A percentile compares a stretch with the other conserved stretches of the same genome.
phyloP scores from a whole-genome alignment of 2,797 vertebrate genomes.

The Otolemur crassicaudatus region DNA sequence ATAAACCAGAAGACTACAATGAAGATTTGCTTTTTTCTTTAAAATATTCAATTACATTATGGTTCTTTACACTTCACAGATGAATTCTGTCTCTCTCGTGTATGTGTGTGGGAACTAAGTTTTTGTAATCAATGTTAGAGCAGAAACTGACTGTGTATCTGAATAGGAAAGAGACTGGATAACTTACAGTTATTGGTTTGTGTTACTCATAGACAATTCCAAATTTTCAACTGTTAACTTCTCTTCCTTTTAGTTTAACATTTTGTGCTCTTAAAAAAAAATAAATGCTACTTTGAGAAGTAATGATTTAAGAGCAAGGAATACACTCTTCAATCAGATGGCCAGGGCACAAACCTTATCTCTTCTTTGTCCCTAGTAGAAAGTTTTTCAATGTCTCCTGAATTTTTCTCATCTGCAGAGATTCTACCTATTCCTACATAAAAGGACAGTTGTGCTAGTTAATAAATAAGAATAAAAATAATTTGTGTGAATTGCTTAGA shows the following conservation, averaged over 20 bases:
- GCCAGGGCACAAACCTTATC: not conserved
- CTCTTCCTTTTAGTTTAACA: not conserved
- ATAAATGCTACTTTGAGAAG: not conserved
- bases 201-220: not conserved
- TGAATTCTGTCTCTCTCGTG: not conserved
- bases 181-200: not conserved
- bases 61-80: not conserved
- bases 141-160: not conserved
- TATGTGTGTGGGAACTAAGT: not conserved
- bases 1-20: not conserved
- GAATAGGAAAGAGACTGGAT: not conserved
- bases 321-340: not conserved
- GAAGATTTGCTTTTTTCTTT: not conserved
- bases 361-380: not conserved
- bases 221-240: not conserved
- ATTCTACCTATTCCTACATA: not conserved
- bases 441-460: not conserved
- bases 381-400: not conserved
- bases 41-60: not conserved
- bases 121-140: not conserved
- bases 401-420: not conserved
- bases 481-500: not conserved
- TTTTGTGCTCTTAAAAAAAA: not conserved
- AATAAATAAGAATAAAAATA: not conserved
- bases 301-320: not conserved